Evolutionary conservation across 2,797 vertebrate genomes (phyloP), one percentile per base, ranked within the genome.

Genomic region (Anas capensis): DNA sequence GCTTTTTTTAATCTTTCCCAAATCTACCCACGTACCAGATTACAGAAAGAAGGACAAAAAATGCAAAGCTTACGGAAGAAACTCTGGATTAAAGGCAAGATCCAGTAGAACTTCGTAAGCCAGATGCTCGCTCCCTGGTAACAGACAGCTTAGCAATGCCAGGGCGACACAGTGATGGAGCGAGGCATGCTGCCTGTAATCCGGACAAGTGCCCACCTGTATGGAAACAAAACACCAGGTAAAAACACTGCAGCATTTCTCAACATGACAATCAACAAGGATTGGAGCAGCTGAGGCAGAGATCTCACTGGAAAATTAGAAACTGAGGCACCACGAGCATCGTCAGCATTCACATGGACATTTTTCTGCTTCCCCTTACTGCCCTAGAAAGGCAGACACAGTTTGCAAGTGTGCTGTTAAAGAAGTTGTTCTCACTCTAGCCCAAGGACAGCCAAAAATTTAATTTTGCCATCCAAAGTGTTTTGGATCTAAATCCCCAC

Each of bases 51-150:
- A 33, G 16, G 11, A 33, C 61, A 77, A 79, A 89, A 82, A 89
- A 68, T 11, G 21, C 8, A 70, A 94, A 90, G 98, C 99, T 99
- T 97, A 99, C 99, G 97, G 98, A 97, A 99, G 97, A 81, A 99
- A 99, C 73, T 98, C 98, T 44, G 98, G 98, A 97, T 98, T 99
- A 97, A 99, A 99, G 90, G 98, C 97, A 93, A 99, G 94, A 81
- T 95, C 97, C 93, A 98, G 98, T 27, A 99, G 96, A 65, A 99
- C 97, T 49, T 99, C 97, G 0, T 99, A 98, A 57, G 97, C 99
- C 89, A 99, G 93, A 97, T 98, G 97, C 97, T 99, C 99, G 26
- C 98, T 99, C 93, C 99, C 99, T 11, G 99, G 99, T 87, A 99
- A 97, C 85, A 99, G 97, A 97, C 98, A 98, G 51, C 98, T 98